Evolutionary conservation across 1,140 invertebrate species (phyloP).

Genomic region (Sminthurinus signatus): DNA sequence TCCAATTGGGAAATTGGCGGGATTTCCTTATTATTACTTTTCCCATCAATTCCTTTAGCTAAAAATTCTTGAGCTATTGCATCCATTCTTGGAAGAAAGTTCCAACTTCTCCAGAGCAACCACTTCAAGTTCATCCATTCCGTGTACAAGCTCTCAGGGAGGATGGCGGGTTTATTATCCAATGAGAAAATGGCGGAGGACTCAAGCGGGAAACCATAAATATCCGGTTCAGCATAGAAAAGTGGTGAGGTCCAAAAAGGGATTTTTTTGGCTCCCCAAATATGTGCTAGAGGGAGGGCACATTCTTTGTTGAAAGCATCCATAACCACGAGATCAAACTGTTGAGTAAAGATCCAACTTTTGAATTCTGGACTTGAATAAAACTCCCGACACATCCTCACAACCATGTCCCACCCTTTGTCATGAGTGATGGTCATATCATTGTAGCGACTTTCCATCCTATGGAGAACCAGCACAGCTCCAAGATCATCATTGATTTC

Average conservation of each 20-base stretch:
- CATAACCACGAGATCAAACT: neutral
- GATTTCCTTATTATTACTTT: neutral
- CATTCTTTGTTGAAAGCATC: neutral
- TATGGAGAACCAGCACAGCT: neutral
- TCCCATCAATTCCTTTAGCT: neutral
- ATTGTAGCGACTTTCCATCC: neutral
- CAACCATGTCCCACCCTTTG: neutral
- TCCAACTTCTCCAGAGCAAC: neutral
- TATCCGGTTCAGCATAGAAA: neutral
- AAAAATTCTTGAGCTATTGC: neutral
- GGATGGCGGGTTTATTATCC: neutral
- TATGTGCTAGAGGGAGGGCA: slow-evolving; percentile 2
- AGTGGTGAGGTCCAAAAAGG: neutral
- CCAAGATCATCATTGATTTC: neutral
- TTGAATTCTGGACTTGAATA: neutral
- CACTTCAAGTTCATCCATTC: neutral
- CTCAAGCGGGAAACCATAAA: slow-evolving; percentile 11
- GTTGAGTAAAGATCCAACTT: neutral
- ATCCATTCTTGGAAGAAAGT: neutral
- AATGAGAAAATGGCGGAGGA: neutral
- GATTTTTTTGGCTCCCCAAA: slow-evolving; percentile 8
- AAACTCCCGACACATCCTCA: too few relatives aligned
- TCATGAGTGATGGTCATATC: neutral
- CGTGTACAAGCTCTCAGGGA: neutral
- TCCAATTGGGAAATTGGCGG: slow-evolving; percentile 8